phyloP scores from a whole-genome alignment of 37 sponge, comb jelly and placozoan genomes.

The Lycopodina hypogea region DNA sequence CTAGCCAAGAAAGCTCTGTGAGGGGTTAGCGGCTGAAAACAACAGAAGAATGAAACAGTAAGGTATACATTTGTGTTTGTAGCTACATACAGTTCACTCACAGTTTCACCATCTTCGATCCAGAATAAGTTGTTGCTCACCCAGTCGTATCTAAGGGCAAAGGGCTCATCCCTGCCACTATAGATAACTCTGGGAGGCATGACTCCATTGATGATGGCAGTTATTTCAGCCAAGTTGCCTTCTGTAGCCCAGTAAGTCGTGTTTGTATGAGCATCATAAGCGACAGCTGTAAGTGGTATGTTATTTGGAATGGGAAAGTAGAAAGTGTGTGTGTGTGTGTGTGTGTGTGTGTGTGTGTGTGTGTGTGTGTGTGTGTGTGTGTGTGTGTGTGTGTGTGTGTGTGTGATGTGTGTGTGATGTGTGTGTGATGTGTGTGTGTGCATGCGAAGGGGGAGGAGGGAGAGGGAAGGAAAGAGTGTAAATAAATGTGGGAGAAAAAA shows the following conservation, averaged over 20 bases:
- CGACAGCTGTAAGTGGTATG: no score
- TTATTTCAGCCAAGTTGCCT: constrained; percentile 8
- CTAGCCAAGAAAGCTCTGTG: background rate
- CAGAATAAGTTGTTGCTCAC: constrained; percentile 38
- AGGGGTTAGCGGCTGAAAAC: background rate
- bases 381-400: constrained; percentile 4
- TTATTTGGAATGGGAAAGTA: no score
- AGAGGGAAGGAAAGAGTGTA: no score
- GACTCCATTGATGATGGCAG: background rate
- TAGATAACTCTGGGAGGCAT: background rate
- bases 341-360: constrained; percentile 19
- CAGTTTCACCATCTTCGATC: constrained; percentile 36
- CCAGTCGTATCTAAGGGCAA: constrained; percentile 38
- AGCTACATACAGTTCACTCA: background rate
- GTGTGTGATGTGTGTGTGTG: no score
- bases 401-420: constrained; percentile 22
- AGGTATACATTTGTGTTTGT: background rate
- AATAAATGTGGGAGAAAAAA: no score
- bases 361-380: constrained; percentile 13
- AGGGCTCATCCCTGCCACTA: constrained; percentile 1
- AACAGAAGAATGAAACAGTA: background rate
- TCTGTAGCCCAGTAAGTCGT: constrained; percentile 9
- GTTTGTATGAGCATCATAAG: constrained; percentile 17
- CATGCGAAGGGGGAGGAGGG: no score
- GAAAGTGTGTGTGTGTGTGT: no score